phyloP scores from a whole-genome alignment of 1,140 invertebrate genomes.

The Bombus superbus region DNA sequence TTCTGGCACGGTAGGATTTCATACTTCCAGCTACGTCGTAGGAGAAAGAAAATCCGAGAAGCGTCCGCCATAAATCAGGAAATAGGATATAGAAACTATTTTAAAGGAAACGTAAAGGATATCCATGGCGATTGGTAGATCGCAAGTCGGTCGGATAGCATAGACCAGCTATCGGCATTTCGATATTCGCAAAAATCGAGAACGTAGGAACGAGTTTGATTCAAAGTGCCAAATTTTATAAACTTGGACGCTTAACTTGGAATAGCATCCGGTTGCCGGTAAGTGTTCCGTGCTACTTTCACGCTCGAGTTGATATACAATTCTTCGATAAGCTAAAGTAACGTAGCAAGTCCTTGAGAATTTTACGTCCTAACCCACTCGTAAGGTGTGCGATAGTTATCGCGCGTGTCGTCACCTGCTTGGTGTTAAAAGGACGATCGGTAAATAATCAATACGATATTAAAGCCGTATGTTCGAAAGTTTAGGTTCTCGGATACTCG shows the following conservation, averaged over 20 bases:
- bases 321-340: background rate
- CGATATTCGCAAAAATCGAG: background rate
- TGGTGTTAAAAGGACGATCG: background rate
- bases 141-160: no score
- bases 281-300: background rate
- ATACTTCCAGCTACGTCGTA: fast-evolving
- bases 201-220: background rate
- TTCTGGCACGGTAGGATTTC: no score
- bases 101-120: background rate
- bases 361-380: background rate
- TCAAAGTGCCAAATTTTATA: background rate
- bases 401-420: background rate
- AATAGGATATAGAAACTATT: background rate
- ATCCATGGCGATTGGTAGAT: no score
- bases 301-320: background rate
- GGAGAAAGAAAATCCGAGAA: background rate
- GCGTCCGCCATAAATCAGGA: background rate
- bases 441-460: background rate
- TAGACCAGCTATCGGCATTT: background rate
- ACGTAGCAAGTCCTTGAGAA: background rate
- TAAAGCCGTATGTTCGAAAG: background rate
- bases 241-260: background rate
- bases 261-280: background rate
- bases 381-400: background rate
- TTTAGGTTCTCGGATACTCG: background rate